Conservation (phyloP, 2,113 vertebrate genomes). For the mouse (Mus musculus) region DNA sequence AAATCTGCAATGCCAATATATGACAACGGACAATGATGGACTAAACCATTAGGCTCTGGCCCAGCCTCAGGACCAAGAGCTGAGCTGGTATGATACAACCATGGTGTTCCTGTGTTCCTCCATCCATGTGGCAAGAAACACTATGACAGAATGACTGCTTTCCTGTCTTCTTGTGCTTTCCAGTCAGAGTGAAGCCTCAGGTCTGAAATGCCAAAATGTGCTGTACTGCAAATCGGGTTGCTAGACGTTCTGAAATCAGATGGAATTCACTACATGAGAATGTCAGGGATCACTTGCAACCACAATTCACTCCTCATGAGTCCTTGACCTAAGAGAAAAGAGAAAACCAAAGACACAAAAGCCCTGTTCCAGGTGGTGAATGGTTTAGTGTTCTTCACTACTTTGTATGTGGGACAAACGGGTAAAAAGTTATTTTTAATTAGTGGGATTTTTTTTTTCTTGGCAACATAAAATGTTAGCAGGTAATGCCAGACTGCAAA, state of each 20-base stretch:
- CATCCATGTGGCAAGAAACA: accelerated
- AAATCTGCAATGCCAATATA: neutral
- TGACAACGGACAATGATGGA: neutral
- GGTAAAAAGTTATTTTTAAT: neutral
- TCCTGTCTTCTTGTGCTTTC: neutral
- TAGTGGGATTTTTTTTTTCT: neutral
- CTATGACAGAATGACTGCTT: too few species aligned
- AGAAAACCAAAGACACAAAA: neutral
- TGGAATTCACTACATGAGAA: neutral
- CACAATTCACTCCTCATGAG: neutral
- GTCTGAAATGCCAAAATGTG: neutral
- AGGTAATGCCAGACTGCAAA: neutral
- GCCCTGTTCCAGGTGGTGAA: neutral
- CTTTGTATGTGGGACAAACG: neutral
- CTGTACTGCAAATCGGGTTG: neutral
- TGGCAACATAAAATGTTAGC: neutral
- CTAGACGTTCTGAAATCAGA: neutral
- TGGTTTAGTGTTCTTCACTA: neutral
- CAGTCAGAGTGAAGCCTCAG: neutral
- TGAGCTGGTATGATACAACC: neutral
- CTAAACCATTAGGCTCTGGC: neutral
- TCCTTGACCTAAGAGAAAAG: neutral
- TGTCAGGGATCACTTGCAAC: neutral
- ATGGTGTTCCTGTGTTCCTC: neutral
- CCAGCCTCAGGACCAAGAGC: neutral